Base-by-base conservation (phyloP, 2,888 invertebrate species). In the Autographa pulchrina region DNA sequence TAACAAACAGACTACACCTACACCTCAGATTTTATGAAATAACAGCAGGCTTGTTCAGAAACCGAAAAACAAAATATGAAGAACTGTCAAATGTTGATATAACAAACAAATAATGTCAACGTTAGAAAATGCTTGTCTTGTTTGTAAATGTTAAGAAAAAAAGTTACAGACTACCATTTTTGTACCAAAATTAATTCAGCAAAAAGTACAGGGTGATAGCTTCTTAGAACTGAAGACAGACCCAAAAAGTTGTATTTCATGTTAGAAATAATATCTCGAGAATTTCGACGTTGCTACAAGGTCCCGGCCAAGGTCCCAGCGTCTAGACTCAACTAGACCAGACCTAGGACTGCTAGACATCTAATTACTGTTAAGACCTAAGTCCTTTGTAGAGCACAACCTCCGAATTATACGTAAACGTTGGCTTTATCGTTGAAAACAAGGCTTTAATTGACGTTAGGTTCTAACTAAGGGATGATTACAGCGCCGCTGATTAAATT, bases 271-370 rank as follows among this genome's bases (percentile, higher is more conserved):
- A 78, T 72, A 77, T 72, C 69, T 71, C 20, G 68, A 68, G 72
- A 75, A 82, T 65, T 48, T 75, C 66, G 48, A 71, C 70, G 68
- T 64, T 77, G 75, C 72, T 80, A 77, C 90, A 87, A 86, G 89
- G 87, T 63, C 78, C 20, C 54, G 56, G 62, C 59, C 87, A 89
- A 89, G 87, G 86, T 66, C 86, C 66, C n/a, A 54, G 90, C 38
- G 38, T 90, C 91, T 90, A 91, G 90, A 90, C 90, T 81, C 62
- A 31, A 56, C 65, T 62, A 77, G 63, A 68, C 74, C 73, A 78
- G 69, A 62, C 60, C 80, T 75, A 74, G 74, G 67, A 72, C 71
- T 74, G 62, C 66, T 77, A 81, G 73, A 81, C 74, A 72, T 75
- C 83, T 88, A 88, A 90, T 91, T 88, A 86, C 72, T 82, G 73